Evolutionary conservation across 2,113 vertebrate species (phyloP).

Genomic region (Prinia subflava): DNA sequence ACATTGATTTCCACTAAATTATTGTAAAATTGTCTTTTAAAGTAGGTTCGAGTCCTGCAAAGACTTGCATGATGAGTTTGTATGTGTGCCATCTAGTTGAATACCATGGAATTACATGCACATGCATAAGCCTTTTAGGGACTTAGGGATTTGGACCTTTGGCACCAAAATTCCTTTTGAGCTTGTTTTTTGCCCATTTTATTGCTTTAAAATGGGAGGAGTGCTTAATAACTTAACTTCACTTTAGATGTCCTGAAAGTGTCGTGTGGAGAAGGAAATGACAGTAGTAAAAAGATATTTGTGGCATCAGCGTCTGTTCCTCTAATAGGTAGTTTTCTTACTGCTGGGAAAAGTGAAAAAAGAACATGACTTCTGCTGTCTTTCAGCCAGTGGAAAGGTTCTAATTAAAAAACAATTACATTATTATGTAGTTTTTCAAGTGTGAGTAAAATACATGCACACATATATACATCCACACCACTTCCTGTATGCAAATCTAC

Average conservation of each 20-base stretch:
- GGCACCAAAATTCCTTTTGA: background rate
- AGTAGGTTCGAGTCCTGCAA: background rate
- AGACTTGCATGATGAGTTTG: background rate
- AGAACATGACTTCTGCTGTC: conserved; percentile 9
- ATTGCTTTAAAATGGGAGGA: background rate
- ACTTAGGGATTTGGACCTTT: background rate
- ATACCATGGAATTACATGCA: background rate
- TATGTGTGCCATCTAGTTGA: background rate
- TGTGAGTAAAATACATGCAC: background rate
- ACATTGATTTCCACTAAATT: background rate
- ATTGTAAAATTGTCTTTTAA: background rate
- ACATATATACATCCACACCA: background rate
- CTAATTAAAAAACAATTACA: conserved; percentile 35
- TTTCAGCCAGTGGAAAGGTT: conserved; percentile 27
- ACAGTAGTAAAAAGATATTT: conserved; percentile 28
- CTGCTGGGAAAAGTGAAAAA: conserved; percentile 24
- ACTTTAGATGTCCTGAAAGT: background rate
- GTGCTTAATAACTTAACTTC: background rate
- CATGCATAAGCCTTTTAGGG: background rate
- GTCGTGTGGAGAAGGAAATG: background rate
- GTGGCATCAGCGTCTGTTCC: conserved; percentile 3
- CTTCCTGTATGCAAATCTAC: conserved; percentile 32
- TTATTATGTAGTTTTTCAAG: conserved; percentile 19
- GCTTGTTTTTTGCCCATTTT: background rate
- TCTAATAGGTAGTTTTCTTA: conserved; percentile 23